These are phyloP conservation scores for Hermaeophaga mercurialis DNA, from an alignment of 2,888 invertebrate species.

Conservation along the genomic window DNA sequence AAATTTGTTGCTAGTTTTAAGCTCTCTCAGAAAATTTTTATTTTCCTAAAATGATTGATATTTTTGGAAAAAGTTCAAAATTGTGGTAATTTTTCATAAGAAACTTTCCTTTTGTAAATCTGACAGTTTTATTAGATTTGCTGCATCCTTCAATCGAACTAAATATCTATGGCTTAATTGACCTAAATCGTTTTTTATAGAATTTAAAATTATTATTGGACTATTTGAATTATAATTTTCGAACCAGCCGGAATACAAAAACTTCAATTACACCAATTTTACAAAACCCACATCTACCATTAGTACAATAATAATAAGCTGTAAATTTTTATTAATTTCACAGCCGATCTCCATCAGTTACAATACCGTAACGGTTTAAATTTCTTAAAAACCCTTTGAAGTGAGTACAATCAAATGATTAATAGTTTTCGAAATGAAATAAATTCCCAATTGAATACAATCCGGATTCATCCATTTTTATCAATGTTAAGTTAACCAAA, in stretches of 20 bases:
- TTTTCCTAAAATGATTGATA: no score
- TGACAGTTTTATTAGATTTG: no score
- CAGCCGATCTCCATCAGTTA: conserved; percentile 30
- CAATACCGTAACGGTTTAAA: conserved; percentile 40
- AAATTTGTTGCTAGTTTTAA: no score
- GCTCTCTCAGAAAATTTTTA: no score
- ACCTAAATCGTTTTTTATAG: no score
- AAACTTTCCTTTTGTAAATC: no score
- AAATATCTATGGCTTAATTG: no score
- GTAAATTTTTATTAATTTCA: conserved; percentile 39
- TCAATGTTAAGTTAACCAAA: conserved; percentile 52
- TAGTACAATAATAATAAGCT: background rate
- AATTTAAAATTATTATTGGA: no score
- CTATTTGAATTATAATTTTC: no score
- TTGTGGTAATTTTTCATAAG: no score
- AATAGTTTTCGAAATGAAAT: conserved; percentile 47
- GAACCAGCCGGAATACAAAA: background rate
- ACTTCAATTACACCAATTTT: background rate
- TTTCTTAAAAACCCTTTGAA: conserved; percentile 39
- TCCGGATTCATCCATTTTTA: conserved; percentile 36
- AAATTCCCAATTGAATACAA: conserved; percentile 34
- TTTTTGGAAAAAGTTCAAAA: no score
- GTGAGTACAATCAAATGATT: conserved; percentile 45
- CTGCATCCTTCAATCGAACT: no score
- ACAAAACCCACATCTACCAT: conserved; percentile 7